A percentile compares a stretch with the other conserved stretches of the same genome.
These are phyloP conservation scores for Synanthedon andrenaeformis DNA, from an alignment of 2,888 invertebrate genomes.

Conservation along the genomic window DNA sequence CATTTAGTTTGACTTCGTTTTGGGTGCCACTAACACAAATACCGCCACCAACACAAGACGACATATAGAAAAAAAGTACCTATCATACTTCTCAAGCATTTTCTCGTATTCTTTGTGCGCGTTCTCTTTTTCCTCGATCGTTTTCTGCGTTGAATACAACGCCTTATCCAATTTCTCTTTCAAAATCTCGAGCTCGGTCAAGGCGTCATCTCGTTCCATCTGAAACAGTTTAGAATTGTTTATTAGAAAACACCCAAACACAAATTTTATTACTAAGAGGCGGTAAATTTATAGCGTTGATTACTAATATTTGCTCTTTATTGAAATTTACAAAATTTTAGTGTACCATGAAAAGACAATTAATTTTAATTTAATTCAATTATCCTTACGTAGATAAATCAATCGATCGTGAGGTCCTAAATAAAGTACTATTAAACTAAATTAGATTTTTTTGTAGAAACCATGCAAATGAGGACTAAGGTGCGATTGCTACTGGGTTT, in stretches of 20 bases:
- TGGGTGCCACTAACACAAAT: constrained; percentile 13
- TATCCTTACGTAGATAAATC: too few species aligned
- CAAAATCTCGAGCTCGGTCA: constrained; percentile 86
- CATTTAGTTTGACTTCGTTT: constrained; percentile 6
- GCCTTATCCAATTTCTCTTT: constrained; percentile 93
- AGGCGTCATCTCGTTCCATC: constrained; percentile 88
- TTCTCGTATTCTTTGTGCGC: constrained; percentile 93
- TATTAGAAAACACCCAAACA: constrained; percentile 2
- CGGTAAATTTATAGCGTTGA: too few species aligned
- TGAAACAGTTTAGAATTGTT: constrained; percentile 36
- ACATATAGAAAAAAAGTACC: constrained; percentile 67
- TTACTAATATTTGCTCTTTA: too few species aligned
- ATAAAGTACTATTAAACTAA: too few species aligned
- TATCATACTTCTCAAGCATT: constrained; percentile 91
- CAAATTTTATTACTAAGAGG: neutral
- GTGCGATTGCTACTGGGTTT: too few species aligned
- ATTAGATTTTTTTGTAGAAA: too few species aligned
- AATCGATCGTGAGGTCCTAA: too few species aligned
- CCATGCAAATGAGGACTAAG: too few species aligned
- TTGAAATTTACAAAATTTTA: too few species aligned
- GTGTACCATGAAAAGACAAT: too few species aligned
- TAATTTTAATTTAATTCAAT: neutral
- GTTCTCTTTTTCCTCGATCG: constrained; percentile 87
- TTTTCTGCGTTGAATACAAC: constrained; percentile 83
- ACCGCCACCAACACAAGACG: constrained; percentile 54